Percentiles rank a stretch among this genome's conserved stretches.
Evolutionary conservation across 2,888 invertebrate species (phyloP).

Genomic region (Dysmachus trigonus): DNA sequence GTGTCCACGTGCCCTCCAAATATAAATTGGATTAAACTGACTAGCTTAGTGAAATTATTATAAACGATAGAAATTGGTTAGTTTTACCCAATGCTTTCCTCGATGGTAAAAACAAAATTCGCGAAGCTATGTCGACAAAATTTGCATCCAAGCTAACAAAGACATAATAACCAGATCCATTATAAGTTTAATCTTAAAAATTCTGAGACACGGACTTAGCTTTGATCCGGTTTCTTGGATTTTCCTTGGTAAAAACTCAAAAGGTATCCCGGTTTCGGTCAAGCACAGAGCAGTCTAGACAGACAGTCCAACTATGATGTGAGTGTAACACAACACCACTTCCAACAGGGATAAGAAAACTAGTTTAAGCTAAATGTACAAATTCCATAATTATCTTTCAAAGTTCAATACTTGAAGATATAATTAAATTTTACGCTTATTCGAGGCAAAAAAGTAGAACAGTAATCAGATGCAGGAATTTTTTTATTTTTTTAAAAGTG

Average conservation of each 20-base stretch:
- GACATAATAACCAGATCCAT: not conserved
- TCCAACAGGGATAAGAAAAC: not conserved
- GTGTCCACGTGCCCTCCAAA: not conserved
- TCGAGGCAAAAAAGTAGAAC: not conserved
- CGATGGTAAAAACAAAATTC: not conserved
- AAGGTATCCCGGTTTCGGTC: not conserved
- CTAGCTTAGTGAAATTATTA: not conserved
- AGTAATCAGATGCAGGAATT: not conserved
- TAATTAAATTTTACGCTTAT: not conserved
- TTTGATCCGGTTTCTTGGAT: slow-evolving; percentile 23
- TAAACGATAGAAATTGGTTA: not conserved
- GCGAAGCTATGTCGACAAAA: not conserved
- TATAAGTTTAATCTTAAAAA: not conserved
- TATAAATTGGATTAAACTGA: not conserved
- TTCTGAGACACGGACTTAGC: not conserved
- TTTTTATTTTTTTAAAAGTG: not conserved
- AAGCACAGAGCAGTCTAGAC: not conserved
- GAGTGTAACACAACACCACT: not conserved
- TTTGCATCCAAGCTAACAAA: not conserved
- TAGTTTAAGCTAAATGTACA: not conserved
- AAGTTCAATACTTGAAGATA: not conserved
- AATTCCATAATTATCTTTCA: slow-evolving; percentile 6
- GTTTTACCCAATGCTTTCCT: not conserved
- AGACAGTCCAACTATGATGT: not conserved
- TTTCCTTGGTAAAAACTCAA: not conserved